Base-by-base conservation (phyloP, 2,797 vertebrate genomes). In the Melopsittacus undulatus region DNA sequence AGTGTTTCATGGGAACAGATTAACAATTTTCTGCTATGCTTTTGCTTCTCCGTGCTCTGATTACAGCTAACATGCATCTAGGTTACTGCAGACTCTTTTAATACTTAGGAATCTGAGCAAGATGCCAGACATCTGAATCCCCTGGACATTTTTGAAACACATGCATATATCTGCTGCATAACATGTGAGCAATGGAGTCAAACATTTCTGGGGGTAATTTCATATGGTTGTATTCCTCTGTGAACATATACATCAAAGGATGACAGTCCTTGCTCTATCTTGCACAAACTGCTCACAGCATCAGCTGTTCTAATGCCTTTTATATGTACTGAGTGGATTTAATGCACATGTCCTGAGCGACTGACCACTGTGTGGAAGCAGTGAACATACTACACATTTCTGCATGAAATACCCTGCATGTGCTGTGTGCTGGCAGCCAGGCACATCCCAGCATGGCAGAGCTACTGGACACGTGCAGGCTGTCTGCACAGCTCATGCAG, bases 111-210 rank as follows among this genome's bases (percentile, higher is more conserved):
- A 73, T 56, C 67, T 20, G n/a, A 89, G 66, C 54, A 59, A 74
- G 54, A 46, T 76, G 69, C 74, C 90, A 91, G 54, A 40, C 63
- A 40, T 89, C 66, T 88, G 76, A 92, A 92, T 79, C 69, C 42
- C 34, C 32, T 52, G 45, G 69, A 83, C 52, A 38, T 86, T 76
- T 90, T 67, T 36, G 45, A 83, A 93, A 51, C 62, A 69, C 38
- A 12, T 22, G 23, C 30, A 9, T 2, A 78, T 72, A 64, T 66
- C 52, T 78, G 62, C 85, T 83, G 57, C 42, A 27, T 1, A 61
- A 62, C 49, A 32, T 1, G 0, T 74, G 48, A 92, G 34, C 16
- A 13, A 66, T 5, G 32, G 49, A 73, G 59, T 42, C 63, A 54
- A 62, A 1, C 11, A 6, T 63, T 78, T 79, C 62, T 59, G 76